A percentile compares a stretch with the other conserved stretches of the same genome.
phyloP scores from a whole-genome alignment of 2,797 vertebrate species.

The Cephalopachus bancanus region DNA sequence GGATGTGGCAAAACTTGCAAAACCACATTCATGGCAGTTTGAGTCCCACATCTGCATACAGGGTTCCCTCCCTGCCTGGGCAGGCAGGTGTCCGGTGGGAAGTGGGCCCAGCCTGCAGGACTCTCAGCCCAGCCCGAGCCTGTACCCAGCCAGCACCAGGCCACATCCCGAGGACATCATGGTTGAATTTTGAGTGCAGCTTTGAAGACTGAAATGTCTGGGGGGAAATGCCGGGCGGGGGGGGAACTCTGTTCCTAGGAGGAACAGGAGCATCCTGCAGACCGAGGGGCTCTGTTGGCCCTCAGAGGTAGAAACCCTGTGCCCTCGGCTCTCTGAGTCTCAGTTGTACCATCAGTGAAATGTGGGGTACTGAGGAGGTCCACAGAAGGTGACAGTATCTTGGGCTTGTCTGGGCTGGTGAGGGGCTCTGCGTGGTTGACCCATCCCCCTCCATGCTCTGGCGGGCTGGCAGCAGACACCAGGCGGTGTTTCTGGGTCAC shows the following conservation, averaged over 20 bases:
- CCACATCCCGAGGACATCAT: not conserved
- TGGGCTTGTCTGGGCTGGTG: not conserved
- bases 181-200: not conserved
- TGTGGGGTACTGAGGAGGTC: not conserved
- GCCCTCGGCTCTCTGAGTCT: not conserved
- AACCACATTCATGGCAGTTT: slow-evolving; percentile 78
- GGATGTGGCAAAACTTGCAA: slow-evolving; percentile 83
- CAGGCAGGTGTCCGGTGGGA: slow-evolving; percentile 36
- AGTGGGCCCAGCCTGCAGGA: not conserved
- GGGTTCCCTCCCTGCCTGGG: slow-evolving; percentile 8
- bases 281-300: not conserved
- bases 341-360: not conserved
- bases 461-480: not conserved
- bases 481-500: slow-evolving; percentile 69
- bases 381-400: not conserved
- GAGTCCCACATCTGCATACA: slow-evolving; percentile 46
- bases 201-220: not conserved
- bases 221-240: not conserved
- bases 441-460: not conserved
- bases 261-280: not conserved
- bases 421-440: not conserved
- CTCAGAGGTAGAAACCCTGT: no score
- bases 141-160: not conserved
- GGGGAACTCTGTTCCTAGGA: not conserved
- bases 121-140: not conserved